Conservation (phyloP, 2,113 vertebrate genomes). For the Mystacornis crossleyi region DNA sequence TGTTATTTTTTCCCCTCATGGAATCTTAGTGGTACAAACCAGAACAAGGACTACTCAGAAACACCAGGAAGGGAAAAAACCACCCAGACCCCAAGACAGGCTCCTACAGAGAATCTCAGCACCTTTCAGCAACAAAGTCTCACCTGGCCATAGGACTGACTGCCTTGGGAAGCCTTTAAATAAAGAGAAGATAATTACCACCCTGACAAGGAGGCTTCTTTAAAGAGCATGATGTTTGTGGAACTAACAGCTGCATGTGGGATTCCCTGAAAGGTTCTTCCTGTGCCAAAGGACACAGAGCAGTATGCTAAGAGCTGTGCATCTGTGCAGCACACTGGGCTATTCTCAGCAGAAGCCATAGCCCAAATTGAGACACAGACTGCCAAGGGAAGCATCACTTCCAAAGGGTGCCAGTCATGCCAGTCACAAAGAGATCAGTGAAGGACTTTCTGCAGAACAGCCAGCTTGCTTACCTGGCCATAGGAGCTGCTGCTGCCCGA, state of each 20-base stretch:
- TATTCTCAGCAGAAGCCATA: not conserved
- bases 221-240: not conserved
- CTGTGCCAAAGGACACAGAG: not conserved
- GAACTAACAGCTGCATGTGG: too few relatives aligned
- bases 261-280: not conserved
- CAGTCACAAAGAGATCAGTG: not conserved
- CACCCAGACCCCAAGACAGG: not conserved
- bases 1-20: accelerated
- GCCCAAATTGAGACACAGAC: not conserved
- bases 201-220: not conserved
- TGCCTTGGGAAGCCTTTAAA: not conserved
- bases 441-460: not conserved
- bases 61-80: not conserved
- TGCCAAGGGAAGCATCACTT: not conserved
- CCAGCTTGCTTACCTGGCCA: not conserved
- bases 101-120: not conserved
- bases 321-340: not conserved
- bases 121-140: not conserved
- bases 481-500: not conserved
- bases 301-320: not conserved
- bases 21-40: not conserved
- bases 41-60: not conserved
- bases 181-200: not conserved
- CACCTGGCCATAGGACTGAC: not conserved
- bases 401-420: not conserved